Evolutionary conservation across 1,140 invertebrate species (phyloP).

Genomic region (Euura lappo): DNA sequence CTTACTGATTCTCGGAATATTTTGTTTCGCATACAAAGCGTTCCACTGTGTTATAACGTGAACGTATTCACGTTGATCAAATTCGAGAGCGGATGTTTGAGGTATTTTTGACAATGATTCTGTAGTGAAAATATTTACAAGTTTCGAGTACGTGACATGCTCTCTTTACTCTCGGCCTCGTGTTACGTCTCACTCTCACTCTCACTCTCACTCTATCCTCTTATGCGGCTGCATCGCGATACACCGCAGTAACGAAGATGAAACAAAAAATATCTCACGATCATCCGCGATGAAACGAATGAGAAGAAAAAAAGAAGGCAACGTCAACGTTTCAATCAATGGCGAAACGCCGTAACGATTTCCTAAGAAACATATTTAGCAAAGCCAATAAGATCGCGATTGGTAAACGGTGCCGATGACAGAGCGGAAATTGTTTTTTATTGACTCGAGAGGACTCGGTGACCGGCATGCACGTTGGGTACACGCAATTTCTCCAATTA

Average conservation of each 20-base stretch:
- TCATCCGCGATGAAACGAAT: background rate
- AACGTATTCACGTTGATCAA: too few relatives aligned
- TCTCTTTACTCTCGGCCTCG: background rate
- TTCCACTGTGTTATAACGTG: too few relatives aligned
- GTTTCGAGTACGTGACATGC: background rate
- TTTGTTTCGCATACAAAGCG: too few relatives aligned
- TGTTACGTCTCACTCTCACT: too few relatives aligned
- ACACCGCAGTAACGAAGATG: background rate
- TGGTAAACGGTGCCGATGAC: background rate
- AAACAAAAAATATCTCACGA: background rate
- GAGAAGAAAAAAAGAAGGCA: background rate
- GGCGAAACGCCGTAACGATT: too few relatives aligned
- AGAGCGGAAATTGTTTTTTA: background rate
- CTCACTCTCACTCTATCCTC: too few relatives aligned
- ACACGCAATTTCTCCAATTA: slow-evolving; percentile 5
- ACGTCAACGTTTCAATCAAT: background rate
- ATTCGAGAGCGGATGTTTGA: background rate
- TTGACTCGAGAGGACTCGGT: background rate
- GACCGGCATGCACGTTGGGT: background rate
- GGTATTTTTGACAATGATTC: background rate
- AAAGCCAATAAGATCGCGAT: background rate
- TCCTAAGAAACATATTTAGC: too few relatives aligned
- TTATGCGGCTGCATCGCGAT: background rate
- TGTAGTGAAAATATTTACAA: background rate
- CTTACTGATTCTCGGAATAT: too few relatives aligned